Percentiles rank a stretch among this genome's conserved stretches.
phyloP scores from a whole-genome alignment of 2,113 vertebrate genomes.

The Tichodroma muraria region DNA sequence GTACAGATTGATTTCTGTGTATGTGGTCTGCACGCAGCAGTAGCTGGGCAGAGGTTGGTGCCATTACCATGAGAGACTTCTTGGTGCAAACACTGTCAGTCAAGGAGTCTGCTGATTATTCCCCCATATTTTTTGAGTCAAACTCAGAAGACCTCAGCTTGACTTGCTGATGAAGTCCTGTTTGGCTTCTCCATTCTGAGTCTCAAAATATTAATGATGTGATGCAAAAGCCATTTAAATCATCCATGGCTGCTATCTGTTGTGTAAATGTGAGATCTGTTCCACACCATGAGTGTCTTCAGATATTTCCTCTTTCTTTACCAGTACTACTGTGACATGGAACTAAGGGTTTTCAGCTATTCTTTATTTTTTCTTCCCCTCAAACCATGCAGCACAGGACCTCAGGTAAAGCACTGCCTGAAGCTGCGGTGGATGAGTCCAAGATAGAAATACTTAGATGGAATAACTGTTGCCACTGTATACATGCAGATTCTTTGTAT shows the following conservation, averaged over 20 bases:
- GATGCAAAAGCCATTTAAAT: not conserved
- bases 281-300: not conserved
- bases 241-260: not conserved
- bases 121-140: not conserved
- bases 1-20: not conserved
- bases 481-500: not conserved
- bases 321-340: too few relatives aligned
- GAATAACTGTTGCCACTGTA: not conserved
- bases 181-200: not conserved
- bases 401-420: not conserved
- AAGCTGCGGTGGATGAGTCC: not conserved
- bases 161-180: not conserved
- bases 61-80: not conserved
- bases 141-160: not conserved
- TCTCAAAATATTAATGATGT: not conserved
- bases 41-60: not conserved
- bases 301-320: not conserved
- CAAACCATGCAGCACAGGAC: not conserved
- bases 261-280: not conserved
- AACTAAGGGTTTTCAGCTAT: not conserved
- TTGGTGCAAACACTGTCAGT: not conserved
- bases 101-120: not conserved
- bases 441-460: not conserved
- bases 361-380: not conserved
- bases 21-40: not conserved